phyloP scores from a whole-genome alignment of 2,888 invertebrate species.

The Pyrrhia umbra region DNA sequence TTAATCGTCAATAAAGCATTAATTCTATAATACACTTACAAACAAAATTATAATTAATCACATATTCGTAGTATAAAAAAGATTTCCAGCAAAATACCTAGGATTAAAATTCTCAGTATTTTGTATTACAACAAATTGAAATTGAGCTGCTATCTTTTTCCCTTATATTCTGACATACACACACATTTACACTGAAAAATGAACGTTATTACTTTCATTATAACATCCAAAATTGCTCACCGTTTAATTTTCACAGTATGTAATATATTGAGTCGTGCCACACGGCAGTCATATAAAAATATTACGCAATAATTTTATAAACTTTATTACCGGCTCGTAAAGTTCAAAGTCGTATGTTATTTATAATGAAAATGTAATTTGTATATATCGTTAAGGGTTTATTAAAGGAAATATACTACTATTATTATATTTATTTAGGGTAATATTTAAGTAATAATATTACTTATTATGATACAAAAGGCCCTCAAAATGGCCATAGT shows the following conservation, averaged over 20 bases:
- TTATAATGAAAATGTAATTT: slow-evolving; percentile 50
- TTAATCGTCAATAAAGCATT: too few species aligned
- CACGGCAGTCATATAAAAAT: slow-evolving; percentile 51
- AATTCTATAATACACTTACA: too few species aligned
- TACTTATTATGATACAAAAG: neutral
- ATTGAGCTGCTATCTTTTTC: slow-evolving; percentile 30
- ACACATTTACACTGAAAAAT: slow-evolving; percentile 1
- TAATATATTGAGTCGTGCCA: slow-evolving; percentile 40
- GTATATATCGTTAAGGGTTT: slow-evolving; percentile 37
- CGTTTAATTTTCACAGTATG: slow-evolving; percentile 44
- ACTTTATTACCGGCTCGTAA: slow-evolving; percentile 51
- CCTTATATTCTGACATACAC: slow-evolving; percentile 2
- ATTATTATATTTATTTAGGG: slow-evolving; percentile 30
- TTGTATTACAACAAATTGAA: slow-evolving; percentile 34
- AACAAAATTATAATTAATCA: neutral
- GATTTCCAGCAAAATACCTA: neutral
- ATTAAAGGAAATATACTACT: slow-evolving; percentile 36
- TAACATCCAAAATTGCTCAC: slow-evolving; percentile 37
- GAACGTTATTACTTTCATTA: neutral
- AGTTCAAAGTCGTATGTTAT: slow-evolving; percentile 54
- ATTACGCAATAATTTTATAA: slow-evolving; percentile 46
- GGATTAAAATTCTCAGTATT: slow-evolving; percentile 23
- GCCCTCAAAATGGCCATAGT: neutral
- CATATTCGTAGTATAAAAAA: neutral
- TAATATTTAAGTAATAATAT: neutral